Evolutionary conservation across 2,113 vertebrate species (phyloP), one percentile per base, ranked within the genome.

Genomic region (Atherinomorus stipes): DNA sequence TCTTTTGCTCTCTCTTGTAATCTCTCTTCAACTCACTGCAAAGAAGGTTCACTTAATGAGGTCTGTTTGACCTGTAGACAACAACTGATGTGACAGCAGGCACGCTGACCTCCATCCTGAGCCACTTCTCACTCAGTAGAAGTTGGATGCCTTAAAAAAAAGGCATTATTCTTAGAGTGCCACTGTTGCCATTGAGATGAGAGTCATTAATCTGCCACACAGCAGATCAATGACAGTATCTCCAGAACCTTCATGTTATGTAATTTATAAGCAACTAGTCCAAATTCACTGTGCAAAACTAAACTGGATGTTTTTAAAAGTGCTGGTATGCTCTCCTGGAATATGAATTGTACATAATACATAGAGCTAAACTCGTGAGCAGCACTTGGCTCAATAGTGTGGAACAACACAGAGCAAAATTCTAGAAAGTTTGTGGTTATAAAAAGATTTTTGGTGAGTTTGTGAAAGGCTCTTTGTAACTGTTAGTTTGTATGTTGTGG

Each of bases 391-490:
- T 54, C 31, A 47, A 10, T 12, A 19, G 40, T 26, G 31, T 74
- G 68, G 72, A 12, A 59, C 13, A 57, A 19, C 1, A 38, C 22
- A 7, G 9, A 62, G 62, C 19, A 66, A 54, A 54, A 53, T 2
- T 53, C 49, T 26, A 11, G 11, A 64, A 78, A 70, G 60, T 79
- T 71, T 67, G 49, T 53, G 26, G 53, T 31, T 61, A 42, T 59
- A 71, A 70, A 76, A 68, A 80, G 18, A 68, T 3, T n/a, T 21
- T 26, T 34, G 59, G 51, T 47, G 49, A 58, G 67, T 72, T 60
- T 62, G 56, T 60, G 26, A 65, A 60, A 26, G 38, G 1, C 7
- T 21, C n/a, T 53, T 64, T 67, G 64, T 53, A 22, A 66, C 7
- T 64, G 45, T 11, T n/a, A 31, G 47, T 71, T 18, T 64, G 56